Percentiles rank a stretch among this genome's conserved stretches.
Conservation (phyloP, 2,797 vertebrate species). For the Ceryle rudis region DNA sequence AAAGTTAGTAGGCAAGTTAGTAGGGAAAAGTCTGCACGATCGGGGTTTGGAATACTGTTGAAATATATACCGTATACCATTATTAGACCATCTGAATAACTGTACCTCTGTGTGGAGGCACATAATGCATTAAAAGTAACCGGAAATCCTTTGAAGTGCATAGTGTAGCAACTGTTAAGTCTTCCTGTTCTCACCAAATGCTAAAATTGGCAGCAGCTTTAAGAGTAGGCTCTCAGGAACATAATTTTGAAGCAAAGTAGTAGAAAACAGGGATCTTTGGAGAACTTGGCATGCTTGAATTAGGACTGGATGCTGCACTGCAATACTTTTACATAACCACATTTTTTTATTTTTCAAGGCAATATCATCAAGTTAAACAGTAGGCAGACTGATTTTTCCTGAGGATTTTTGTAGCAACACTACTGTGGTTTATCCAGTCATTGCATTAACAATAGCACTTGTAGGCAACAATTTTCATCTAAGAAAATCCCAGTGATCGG, state of each 20-base stretch:
- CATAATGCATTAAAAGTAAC: neutral
- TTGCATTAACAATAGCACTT: neutral
- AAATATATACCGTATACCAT: neutral
- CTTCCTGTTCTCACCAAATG: neutral
- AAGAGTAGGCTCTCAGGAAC: neutral
- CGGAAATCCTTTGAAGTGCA: neutral
- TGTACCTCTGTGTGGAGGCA: neutral
- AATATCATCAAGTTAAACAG: neutral
- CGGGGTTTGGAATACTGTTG: neutral
- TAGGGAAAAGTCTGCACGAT: neutral
- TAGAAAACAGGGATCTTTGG: neutral
- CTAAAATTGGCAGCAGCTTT: neutral
- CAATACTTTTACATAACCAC: neutral
- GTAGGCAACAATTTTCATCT: neutral
- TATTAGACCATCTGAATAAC: neutral
- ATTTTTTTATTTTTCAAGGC: neutral
- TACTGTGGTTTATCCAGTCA: neutral
- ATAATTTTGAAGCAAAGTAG: neutral
- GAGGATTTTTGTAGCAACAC: neutral
- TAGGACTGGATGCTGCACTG: neutral
- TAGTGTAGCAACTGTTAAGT: neutral
- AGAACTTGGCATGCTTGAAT: neutral
- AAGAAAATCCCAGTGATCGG: neutral
- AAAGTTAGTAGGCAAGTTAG: neutral
- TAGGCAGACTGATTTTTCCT: neutral